Base-by-base conservation (phyloP, 2,797 vertebrate species). In the Coendou prehensilis region DNA sequence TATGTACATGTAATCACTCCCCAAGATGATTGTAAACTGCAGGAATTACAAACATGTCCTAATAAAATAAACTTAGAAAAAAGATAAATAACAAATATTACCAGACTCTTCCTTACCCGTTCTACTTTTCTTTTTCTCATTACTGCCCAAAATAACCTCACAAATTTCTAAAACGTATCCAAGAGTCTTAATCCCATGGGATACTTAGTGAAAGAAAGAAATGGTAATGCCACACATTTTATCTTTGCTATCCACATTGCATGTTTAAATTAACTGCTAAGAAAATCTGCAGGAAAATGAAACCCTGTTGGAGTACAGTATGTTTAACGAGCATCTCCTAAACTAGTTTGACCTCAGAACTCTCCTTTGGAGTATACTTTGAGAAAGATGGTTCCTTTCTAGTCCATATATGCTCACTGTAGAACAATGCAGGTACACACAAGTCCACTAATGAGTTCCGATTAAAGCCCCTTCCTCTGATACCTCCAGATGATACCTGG, bases 261-360 rank as follows among this genome's bases (percentile, higher is more conserved):
- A 6, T 1, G 15, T 63, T 57, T 22, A 59, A 86, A 69, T 52
- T 37, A 13, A 75, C 37, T 33, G 26, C 28, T 41, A 33, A 82
- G 64, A 73, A 88, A 78, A 45, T 7, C 23, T 69, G 10, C 28
- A 50, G 17, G 33, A 63, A 61, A 14, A 20, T 50, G 26, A 22
- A 82, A 89, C 2, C 13, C 64, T 59, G n/a, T 54, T 54, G 41
- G 63, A 33, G 57, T 28, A 23, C 8, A 26, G 33, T 69, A 37
- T 28, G 23, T 94, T 81, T 63, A 59, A 61, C 9, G n/a, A 75
- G 41, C 33, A 50, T 94, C 84, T 82, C 47, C 67, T 79, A 92
- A 91, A 22, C 6, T 79, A 75, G 45, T 13, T 59, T 85, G 18
- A 78, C 54, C 76, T 59, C 15, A 45, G 15, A 57, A 59, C 30